Percentiles rank a stretch among this genome's conserved stretches.
These are phyloP conservation scores for Popillia japonica DNA, from an alignment of 1,140 invertebrate species.

Conservation along the genomic window DNA sequence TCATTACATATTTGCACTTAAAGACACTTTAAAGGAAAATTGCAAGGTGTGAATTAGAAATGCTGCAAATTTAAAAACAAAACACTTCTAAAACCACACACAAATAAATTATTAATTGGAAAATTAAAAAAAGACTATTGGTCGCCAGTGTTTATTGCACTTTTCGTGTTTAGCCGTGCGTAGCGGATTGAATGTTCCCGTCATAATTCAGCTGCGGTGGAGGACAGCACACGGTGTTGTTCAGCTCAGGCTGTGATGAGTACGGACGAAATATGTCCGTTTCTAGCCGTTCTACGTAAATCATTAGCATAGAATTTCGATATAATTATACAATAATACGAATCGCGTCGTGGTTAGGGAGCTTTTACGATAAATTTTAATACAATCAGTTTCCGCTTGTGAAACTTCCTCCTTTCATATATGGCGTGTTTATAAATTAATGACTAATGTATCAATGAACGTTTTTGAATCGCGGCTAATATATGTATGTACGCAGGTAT, in stretches of 20 bases:
- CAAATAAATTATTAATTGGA: no score
- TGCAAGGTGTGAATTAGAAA: no score
- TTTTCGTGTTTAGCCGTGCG: no score
- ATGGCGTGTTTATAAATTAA: background rate
- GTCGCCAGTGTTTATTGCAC: no score
- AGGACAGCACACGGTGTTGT: background rate
- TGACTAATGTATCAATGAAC: background rate
- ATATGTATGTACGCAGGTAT: background rate
- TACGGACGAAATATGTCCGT: background rate
- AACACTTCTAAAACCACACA: no score
- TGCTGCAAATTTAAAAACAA: no score
- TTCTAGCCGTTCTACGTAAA: background rate
- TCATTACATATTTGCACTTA: no score
- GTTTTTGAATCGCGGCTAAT: background rate
- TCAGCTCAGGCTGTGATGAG: background rate
- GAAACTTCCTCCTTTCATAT: constrained; percentile 10
- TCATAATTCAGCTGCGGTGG: background rate
- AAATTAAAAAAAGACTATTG: no score
- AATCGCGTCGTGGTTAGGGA: background rate
- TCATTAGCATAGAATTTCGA: constrained; percentile 11
- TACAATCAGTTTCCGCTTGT: constrained; percentile 6
- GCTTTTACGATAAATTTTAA: constrained; percentile 7
- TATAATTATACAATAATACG: constrained; percentile 7
- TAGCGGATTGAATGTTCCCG: background rate
- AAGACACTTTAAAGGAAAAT: no score